Conservation (phyloP, 1,140 invertebrate genomes). For the Pseudomyrmex concolor region DNA sequence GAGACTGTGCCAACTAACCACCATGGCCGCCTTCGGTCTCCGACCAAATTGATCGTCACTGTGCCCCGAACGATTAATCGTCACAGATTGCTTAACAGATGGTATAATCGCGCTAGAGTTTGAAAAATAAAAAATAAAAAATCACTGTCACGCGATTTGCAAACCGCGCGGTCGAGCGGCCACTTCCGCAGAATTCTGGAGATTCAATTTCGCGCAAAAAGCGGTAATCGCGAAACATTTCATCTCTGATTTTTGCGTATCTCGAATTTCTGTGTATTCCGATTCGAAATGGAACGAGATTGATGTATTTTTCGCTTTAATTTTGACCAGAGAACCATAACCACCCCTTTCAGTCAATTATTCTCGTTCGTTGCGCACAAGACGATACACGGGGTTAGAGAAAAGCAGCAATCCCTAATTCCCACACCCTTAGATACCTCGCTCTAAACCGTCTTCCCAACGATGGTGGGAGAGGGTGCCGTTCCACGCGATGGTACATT, state of each 20-base stretch:
- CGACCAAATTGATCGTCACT: constrained; percentile 68
- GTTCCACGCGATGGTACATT: constrained; percentile 86
- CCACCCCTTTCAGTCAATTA: constrained; percentile 53
- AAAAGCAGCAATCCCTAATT: constrained; percentile 70
- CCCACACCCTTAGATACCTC: constrained; percentile 63
- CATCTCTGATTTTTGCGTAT: neutral
- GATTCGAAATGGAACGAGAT: neutral
- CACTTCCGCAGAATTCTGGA: neutral
- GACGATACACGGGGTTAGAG: constrained; percentile 58
- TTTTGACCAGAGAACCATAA: neutral
- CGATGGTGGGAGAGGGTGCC: constrained; percentile 59
- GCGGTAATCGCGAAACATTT: neutral
- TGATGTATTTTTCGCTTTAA: neutral
- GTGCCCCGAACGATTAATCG: constrained; percentile 64
- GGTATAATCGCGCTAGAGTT: constrained; percentile 21
- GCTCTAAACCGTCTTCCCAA: constrained; percentile 68
- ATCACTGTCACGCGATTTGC: neutral
- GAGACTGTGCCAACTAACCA: constrained; percentile 79
- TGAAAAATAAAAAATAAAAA: constrained; percentile 10
- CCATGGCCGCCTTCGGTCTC: constrained; percentile 69
- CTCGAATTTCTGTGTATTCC: neutral
- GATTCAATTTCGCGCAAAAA: constrained; percentile 26
- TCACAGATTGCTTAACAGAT: constrained; percentile 39
- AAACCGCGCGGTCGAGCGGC: neutral
- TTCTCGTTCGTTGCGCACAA: constrained; percentile 51